These are phyloP conservation scores for Hyalella azteca DNA, from an alignment of 2,888 invertebrate species.

Conservation along the genomic window DNA sequence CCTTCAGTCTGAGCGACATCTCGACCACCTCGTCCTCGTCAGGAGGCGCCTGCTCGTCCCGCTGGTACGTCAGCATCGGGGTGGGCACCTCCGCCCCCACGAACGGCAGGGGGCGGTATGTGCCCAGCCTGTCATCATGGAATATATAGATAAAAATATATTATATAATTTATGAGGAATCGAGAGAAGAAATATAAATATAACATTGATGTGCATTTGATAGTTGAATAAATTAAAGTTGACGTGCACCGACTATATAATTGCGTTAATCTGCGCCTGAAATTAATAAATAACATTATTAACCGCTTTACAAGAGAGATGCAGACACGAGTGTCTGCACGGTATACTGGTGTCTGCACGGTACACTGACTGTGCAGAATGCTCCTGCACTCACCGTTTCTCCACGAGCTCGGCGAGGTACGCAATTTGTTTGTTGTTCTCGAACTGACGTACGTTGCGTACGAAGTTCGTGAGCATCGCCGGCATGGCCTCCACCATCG, in stretches of 20 bases:
- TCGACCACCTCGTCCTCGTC: slow-evolving; percentile 30
- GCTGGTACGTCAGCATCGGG: slow-evolving; percentile 31
- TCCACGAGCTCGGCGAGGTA: slow-evolving; percentile 16
- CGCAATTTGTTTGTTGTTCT: slow-evolving; percentile 28
- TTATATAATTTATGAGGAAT: too few relatives aligned
- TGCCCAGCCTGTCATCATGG: background rate
- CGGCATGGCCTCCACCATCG: background rate
- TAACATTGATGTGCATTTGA: too few relatives aligned
- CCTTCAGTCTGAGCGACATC: background rate
- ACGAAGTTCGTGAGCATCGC: background rate
- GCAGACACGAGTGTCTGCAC: too few relatives aligned
- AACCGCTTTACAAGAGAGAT: too few relatives aligned
- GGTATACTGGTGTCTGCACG: too few relatives aligned
- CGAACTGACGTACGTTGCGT: slow-evolving; percentile 1
- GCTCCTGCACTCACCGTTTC: background rate
- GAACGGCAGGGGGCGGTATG: background rate
- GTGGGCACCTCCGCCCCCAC: background rate
- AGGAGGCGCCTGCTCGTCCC: slow-evolving; percentile 29
- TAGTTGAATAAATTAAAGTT: too few relatives aligned
- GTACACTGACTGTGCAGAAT: too few relatives aligned
- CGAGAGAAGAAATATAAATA: too few relatives aligned
- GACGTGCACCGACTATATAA: too few relatives aligned
- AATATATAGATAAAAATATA: too few relatives aligned
- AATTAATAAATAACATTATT: too few relatives aligned
- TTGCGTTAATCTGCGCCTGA: too few relatives aligned